A percentile compares a stretch with the other conserved stretches of the same genome.
phyloP scores from a whole-genome alignment of 2,113 vertebrate species.

The Mormyrus lacerda region DNA sequence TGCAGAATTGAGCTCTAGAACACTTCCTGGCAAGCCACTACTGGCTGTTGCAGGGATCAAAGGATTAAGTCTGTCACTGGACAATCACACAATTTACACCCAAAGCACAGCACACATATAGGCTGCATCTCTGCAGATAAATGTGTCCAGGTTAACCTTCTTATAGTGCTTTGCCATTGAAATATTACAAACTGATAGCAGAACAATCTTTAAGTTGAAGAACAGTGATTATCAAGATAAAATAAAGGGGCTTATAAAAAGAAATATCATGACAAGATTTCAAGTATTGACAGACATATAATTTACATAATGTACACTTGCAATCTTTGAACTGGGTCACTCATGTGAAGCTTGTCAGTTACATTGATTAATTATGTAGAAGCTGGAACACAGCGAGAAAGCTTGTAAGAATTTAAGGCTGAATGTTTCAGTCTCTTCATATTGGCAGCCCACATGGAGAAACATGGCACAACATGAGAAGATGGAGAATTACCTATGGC shows the following conservation, averaged over 20 bases:
- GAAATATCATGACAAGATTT: background rate
- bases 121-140: background rate
- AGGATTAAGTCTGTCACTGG: background rate
- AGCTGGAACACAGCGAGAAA: background rate
- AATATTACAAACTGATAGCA: background rate
- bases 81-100: background rate
- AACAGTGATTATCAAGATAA: background rate
- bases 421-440: constrained; percentile 14
- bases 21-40: background rate
- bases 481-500: background rate
- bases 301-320: background rate
- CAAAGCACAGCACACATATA: background rate
- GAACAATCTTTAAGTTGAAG: background rate
- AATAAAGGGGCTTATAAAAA: background rate
- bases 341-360: background rate
- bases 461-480: constrained; percentile 2
- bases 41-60: background rate
- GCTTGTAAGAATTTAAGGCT: constrained; percentile 11
- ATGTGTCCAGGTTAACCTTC: background rate
- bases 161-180: background rate
- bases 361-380: background rate
- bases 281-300: background rate
- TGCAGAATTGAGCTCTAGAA: background rate
- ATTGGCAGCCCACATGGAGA: background rate
- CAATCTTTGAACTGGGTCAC: background rate